Conservation (phyloP, 2,888 invertebrate genomes). For the Campoplex capitator region DNA sequence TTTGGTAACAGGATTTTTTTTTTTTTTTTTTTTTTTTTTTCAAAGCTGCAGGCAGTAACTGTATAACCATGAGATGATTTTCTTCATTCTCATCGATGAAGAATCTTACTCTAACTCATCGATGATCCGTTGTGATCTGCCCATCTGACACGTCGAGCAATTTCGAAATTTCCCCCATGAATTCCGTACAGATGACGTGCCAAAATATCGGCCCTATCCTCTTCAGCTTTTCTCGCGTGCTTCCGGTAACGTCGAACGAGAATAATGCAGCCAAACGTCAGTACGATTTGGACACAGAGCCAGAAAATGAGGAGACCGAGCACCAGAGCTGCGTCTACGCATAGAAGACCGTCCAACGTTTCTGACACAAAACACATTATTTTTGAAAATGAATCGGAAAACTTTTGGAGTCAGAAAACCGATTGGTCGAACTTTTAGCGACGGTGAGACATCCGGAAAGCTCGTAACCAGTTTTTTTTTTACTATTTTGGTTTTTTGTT, state of each 20-base stretch:
- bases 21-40: background rate
- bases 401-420: background rate
- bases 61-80: background rate
- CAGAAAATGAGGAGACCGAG: conserved; percentile 88
- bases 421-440: background rate
- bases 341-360: conserved; percentile 84
- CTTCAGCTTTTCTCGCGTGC: conserved; percentile 79
- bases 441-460: background rate
- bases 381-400: background rate
- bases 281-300: conserved; percentile 87
- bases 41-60: conserved; percentile 13
- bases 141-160: conserved; percentile 81
- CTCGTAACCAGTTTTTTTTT: no score
- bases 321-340: conserved; percentile 88
- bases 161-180: conserved; percentile 81
- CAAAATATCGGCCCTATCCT: conserved; percentile 80
- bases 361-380: conserved; percentile 70
- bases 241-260: conserved; percentile 86
- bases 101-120: conserved; percentile 41
- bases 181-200: conserved; percentile 82
- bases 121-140: conserved; percentile 79
- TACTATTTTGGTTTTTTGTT: no score
- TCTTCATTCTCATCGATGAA: background rate
- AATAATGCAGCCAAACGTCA: conserved; percentile 86
- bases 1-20: background rate